phyloP scores from a whole-genome alignment of 1,140 invertebrate genomes.

The Whitmania pigra region DNA sequence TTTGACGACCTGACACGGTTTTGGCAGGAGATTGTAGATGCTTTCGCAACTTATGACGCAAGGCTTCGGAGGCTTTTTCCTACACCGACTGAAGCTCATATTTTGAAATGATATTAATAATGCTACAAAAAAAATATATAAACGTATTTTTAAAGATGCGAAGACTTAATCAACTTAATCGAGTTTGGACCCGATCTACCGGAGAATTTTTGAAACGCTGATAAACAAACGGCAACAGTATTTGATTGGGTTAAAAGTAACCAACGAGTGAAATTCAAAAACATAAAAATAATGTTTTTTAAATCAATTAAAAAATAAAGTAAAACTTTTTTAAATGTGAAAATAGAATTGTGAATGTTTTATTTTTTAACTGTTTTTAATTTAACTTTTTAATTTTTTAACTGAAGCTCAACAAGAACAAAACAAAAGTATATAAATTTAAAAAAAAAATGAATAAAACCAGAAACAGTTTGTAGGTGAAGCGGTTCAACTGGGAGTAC shows the following conservation, averaged over 20 bases:
- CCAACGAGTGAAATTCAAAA: not conserved
- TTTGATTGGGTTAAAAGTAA: not conserved
- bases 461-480: too few relatives aligned
- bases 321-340: too few relatives aligned
- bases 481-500: too few relatives aligned
- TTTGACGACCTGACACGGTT: not conserved
- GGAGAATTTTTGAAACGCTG: not conserved
- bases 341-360: too few relatives aligned
- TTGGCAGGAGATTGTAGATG: conserved; percentile 1
- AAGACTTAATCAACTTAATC: not conserved
- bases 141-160: not conserved
- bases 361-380: too few relatives aligned
- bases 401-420: too few relatives aligned
- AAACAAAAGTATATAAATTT: too few relatives aligned
- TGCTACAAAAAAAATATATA: too few relatives aligned
- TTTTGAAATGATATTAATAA: too few relatives aligned
- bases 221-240: not conserved
- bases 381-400: too few relatives aligned
- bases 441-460: too few relatives aligned
- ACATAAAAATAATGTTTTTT: not conserved
- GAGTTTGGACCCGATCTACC: not conserved
- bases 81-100: not conserved
- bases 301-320: too few relatives aligned
- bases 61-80: not conserved
- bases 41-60: not conserved